phyloP scores from a whole-genome alignment of 1,140 invertebrate genomes.

The Aricia agestis region DNA sequence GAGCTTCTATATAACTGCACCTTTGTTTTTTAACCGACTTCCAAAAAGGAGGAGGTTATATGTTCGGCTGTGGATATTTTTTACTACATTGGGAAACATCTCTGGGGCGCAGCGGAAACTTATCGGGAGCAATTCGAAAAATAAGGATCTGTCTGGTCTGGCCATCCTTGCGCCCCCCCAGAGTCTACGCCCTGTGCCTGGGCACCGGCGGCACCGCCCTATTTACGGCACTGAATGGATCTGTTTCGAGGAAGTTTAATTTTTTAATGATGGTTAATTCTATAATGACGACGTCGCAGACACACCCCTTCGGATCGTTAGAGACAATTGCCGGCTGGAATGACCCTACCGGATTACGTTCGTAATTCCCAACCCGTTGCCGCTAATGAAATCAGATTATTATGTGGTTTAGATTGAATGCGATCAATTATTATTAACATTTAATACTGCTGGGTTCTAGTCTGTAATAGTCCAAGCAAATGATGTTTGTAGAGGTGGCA shows the following conservation, averaged over 20 bases:
- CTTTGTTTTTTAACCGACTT: too few species aligned
- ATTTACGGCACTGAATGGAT: neutral
- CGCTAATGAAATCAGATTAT: constrained; percentile 6
- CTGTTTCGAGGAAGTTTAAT: neutral
- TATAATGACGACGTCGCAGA: constrained; percentile 17
- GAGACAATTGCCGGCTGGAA: constrained; percentile 25
- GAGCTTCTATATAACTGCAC: too few species aligned
- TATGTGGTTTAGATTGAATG: constrained; percentile 1
- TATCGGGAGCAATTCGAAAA: too few species aligned
- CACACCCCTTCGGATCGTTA: constrained; percentile 29
- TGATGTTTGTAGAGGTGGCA: too few species aligned
- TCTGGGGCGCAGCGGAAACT: too few species aligned
- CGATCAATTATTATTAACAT: neutral
- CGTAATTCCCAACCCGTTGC: neutral
- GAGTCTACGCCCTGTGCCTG: too few species aligned
- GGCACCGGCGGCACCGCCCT: too few species aligned
- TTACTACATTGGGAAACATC: too few species aligned
- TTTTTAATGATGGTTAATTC: neutral
- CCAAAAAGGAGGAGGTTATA: too few species aligned
- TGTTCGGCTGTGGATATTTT: too few species aligned
- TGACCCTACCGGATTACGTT: constrained; percentile 17
- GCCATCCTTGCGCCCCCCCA: too few species aligned
- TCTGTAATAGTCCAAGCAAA: neutral
- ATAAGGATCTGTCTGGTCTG: too few species aligned
- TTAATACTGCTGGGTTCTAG: neutral